Evolutionary conservation across 92 coral and sea anemone species (phyloP).

Genomic region (Umimayanthus chanpuru): DNA sequence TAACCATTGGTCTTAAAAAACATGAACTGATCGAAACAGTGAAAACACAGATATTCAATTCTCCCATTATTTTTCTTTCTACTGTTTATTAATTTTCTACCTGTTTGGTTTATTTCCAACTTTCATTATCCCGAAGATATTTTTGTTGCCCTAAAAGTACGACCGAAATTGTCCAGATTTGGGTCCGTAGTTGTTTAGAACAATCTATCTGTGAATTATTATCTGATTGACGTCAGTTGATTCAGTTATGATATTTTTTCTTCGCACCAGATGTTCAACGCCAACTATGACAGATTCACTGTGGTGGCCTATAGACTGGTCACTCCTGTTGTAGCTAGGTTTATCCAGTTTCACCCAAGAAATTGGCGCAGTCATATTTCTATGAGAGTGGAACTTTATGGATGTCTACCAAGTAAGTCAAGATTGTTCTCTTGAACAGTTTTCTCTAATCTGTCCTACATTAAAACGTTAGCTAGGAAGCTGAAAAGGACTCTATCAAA

Average conservation of each 20-base stretch:
- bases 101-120: too few species aligned
- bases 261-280: conserved; percentile 33
- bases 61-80: too few species aligned
- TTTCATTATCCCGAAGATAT: too few species aligned
- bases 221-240: not conserved
- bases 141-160: too few species aligned
- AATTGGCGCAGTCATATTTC: conserved; percentile 43
- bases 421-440: not conserved
- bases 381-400: conserved; percentile 34
- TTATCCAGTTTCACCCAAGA: conserved; percentile 31
- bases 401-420: conserved; percentile 34
- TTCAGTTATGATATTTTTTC: not conserved
- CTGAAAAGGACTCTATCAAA: not conserved
- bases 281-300: conserved; percentile 36
- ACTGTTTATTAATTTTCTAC: too few species aligned
- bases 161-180: not conserved
- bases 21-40: too few species aligned
- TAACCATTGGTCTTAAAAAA: too few species aligned
- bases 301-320: conserved; percentile 26
- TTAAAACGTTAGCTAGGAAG: not conserved
- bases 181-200: not conserved
- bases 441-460: not conserved
- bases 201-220: too few species aligned
- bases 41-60: too few species aligned
- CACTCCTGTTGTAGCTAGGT: conserved; percentile 19